phyloP scores from a whole-genome alignment of 2,888 invertebrate species.

The Drosophila buzzatii region DNA sequence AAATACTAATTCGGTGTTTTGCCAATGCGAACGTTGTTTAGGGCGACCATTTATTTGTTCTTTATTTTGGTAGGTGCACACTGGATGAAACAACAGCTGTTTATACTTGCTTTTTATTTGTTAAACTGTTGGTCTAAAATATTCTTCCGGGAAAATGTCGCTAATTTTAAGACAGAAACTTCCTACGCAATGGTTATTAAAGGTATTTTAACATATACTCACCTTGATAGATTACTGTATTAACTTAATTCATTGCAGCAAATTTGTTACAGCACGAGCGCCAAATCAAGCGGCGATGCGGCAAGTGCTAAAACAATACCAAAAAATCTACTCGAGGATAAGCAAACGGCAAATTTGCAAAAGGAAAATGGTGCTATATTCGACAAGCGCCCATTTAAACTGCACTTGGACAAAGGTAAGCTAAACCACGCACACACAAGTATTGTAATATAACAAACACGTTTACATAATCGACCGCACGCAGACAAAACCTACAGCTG shows the following conservation, averaged over 20 bases:
- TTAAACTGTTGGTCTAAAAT: neutral
- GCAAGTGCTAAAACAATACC: slow-evolving; percentile 87
- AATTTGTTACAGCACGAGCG: slow-evolving; percentile 48
- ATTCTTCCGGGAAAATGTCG: slow-evolving; percentile 46
- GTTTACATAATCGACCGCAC: slow-evolving; percentile 60
- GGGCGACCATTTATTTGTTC: slow-evolving; percentile 11
- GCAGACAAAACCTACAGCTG: slow-evolving; percentile 92
- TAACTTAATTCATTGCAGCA: slow-evolving; percentile 24
- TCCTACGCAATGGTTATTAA: slow-evolving; percentile 40
- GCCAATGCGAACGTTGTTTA: slow-evolving; percentile 4
- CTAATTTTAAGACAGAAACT: slow-evolving; percentile 48
- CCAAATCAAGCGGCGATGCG: slow-evolving; percentile 29
- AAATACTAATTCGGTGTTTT: slow-evolving; percentile 14
- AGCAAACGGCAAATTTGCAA: slow-evolving; percentile 89
- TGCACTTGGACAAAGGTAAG: slow-evolving; percentile 89
- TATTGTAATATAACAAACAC: neutral
- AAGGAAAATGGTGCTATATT: slow-evolving; percentile 91
- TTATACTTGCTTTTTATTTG: slow-evolving; percentile 10
- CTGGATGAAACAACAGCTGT: slow-evolving; percentile 36
- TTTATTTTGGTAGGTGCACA: slow-evolving; percentile 21
- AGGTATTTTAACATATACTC: slow-evolving; percentile 32
- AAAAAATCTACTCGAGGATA: slow-evolving; percentile 87
- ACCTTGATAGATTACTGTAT: neutral
- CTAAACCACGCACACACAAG: neutral
- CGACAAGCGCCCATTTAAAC: slow-evolving; percentile 95